Conservation (phyloP, 2,113 vertebrate species). For the Nothocercus nigrocapillus region DNA sequence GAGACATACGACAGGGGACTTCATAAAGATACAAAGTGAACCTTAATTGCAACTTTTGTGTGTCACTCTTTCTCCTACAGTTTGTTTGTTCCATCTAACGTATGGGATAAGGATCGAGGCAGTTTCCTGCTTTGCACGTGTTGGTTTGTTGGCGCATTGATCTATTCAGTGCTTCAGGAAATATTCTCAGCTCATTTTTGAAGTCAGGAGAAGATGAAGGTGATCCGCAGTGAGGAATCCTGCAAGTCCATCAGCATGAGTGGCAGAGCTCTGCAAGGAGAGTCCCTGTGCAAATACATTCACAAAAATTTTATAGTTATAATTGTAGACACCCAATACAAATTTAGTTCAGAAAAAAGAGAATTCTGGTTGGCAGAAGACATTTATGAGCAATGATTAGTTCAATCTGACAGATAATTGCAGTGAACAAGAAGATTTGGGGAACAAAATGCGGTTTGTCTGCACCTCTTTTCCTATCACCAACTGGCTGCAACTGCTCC, state of each 20-base stretch:
- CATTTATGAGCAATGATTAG: background rate
- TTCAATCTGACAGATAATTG: background rate
- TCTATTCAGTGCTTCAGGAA: background rate
- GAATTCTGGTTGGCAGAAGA: background rate
- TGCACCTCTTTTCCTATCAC: background rate
- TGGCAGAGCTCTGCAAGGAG: background rate
- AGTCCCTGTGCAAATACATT: background rate
- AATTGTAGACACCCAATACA: background rate
- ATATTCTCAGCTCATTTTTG: background rate
- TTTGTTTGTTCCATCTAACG: background rate
- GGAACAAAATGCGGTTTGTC: background rate
- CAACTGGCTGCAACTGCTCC: background rate
- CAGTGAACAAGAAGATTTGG: background rate
- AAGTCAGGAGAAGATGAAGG: background rate
- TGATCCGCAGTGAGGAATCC: background rate
- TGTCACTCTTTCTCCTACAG: background rate
- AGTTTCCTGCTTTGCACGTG: constrained; percentile 9
- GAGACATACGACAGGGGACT: background rate
- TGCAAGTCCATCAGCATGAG: background rate
- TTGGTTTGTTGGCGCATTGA: background rate
- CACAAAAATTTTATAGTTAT: background rate
- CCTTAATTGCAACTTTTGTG: background rate
- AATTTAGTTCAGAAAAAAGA: background rate
- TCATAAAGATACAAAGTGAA: too few relatives aligned
- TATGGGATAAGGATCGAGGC: too few relatives aligned